Conservation (phyloP, 1,140 invertebrate species). For the Dendrolimus kikuchii region DNA sequence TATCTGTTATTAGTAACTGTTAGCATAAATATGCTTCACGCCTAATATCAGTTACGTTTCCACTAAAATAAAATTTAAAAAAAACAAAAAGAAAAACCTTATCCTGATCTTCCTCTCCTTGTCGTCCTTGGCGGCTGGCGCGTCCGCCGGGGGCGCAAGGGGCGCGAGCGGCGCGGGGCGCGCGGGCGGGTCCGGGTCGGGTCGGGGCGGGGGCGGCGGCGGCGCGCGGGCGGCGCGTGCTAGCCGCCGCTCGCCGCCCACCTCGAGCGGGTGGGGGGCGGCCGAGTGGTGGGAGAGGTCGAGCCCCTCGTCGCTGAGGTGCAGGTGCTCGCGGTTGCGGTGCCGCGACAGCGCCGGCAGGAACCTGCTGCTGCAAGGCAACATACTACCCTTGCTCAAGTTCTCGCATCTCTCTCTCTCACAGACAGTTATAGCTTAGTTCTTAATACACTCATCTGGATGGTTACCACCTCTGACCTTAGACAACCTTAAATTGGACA, state of each 20-base stretch:
- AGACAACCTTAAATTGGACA: no score
- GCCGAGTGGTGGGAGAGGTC: slow-evolving; percentile 19
- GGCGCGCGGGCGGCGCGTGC: slow-evolving; percentile 4
- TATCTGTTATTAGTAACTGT: no score
- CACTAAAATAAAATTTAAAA: no score
- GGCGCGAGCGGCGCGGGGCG: slow-evolving; percentile 3
- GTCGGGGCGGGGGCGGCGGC: slow-evolving; percentile 9
- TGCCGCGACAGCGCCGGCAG: slow-evolving; percentile 11
- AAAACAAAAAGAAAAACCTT: no score
- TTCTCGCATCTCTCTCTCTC: no score
- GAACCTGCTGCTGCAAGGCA: slow-evolving; percentile 3
- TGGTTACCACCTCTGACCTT: no score
- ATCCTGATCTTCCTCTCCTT: slow-evolving; percentile 7
- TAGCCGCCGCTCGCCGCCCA: slow-evolving; percentile 5
- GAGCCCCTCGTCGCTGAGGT: slow-evolving; percentile 48
- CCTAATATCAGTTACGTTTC: no score
- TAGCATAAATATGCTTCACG: no score
- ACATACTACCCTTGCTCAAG: no score
- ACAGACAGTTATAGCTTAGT: no score
- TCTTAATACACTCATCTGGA: no score
- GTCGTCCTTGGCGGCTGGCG: slow-evolving; percentile 1
- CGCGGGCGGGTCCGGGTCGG: slow-evolving; percentile 10
- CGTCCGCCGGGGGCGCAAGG: slow-evolving; percentile 1
- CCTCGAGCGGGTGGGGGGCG: slow-evolving; percentile 12
- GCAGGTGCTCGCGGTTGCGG: slow-evolving; percentile 47